A percentile compares a stretch with the other conserved stretches of the same genome.
Conservation (phyloP, 2,113 vertebrate species). For the Tautogolabrus adspersus region DNA sequence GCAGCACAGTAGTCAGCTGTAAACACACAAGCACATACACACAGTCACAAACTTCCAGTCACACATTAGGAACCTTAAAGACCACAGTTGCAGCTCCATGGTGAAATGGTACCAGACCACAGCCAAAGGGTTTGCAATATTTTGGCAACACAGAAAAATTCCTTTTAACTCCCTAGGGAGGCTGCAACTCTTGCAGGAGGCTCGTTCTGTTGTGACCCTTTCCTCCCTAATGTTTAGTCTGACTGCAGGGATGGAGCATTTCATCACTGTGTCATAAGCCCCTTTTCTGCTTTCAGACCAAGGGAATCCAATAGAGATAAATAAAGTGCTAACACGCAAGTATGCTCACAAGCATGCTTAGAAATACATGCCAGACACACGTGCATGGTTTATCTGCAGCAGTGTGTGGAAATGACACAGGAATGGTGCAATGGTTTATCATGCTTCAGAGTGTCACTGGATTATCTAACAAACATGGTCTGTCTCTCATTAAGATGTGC, state of each 20-base stretch:
- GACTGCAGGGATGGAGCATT: slow-evolving; percentile 40
- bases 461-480: slow-evolving; percentile 12
- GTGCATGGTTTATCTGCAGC: neutral
- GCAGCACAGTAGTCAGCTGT: neutral
- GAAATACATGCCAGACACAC: neutral
- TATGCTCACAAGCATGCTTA: slow-evolving; percentile 2
- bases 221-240: slow-evolving; percentile 61
- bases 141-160: slow-evolving; percentile 70
- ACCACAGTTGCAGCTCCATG: slow-evolving; percentile 32
- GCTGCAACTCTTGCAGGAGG: slow-evolving; percentile 42
- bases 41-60: slow-evolving; percentile 41
- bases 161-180: slow-evolving; percentile 52
- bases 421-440: slow-evolving; percentile 5
- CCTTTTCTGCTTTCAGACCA: neutral
- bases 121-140: slow-evolving; percentile 54
- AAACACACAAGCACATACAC: neutral
- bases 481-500: slow-evolving; percentile 11
- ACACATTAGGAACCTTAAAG: slow-evolving; percentile 66
- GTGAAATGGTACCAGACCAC: slow-evolving; percentile 52
- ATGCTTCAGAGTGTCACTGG: neutral
- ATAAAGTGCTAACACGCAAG: slow-evolving; percentile 13
- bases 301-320: neutral
- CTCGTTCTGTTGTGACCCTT: slow-evolving; percentile 50
- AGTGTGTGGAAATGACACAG: neutral
- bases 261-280: slow-evolving; percentile 36